Evolutionary conservation across 2,797 vertebrate species (phyloP).

Genomic region (Gila robusta): DNA sequence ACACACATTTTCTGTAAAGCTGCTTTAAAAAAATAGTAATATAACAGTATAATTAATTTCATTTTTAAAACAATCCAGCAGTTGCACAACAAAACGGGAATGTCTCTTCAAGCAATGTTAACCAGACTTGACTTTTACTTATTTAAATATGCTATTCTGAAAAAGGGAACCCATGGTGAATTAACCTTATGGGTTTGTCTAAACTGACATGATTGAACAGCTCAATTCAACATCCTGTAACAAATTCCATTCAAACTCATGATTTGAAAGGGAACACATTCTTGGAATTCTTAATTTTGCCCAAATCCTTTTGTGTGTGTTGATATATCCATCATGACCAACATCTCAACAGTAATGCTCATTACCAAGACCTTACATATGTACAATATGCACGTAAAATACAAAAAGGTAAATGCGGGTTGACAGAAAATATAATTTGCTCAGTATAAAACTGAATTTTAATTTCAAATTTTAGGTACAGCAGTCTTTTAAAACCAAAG

Average conservation of each 20-base stretch:
- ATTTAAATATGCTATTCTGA: background rate
- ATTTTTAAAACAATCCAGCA: too few relatives aligned
- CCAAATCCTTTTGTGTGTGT: background rate
- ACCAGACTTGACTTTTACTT: background rate
- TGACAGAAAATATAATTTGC: too few relatives aligned
- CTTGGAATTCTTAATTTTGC: background rate
- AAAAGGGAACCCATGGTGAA: background rate
- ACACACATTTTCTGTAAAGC: too few relatives aligned
- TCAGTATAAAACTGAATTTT: background rate
- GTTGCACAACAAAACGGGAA: background rate
- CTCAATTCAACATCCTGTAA: background rate
- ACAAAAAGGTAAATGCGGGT: too few relatives aligned
- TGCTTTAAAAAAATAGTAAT: too few relatives aligned
- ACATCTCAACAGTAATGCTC: background rate
- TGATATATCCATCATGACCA: background rate
- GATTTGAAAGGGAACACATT: background rate
- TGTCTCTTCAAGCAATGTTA: background rate
- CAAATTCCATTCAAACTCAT: background rate
- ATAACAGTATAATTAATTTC: too few relatives aligned
- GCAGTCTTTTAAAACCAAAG: constrained; percentile 11
- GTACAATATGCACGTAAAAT: background rate
- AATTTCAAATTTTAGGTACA: background rate
- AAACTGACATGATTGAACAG: background rate
- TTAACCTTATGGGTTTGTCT: background rate
- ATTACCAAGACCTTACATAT: background rate